Base-by-base conservation (phyloP, 2,888 invertebrate genomes). In the Merodon equestris region DNA sequence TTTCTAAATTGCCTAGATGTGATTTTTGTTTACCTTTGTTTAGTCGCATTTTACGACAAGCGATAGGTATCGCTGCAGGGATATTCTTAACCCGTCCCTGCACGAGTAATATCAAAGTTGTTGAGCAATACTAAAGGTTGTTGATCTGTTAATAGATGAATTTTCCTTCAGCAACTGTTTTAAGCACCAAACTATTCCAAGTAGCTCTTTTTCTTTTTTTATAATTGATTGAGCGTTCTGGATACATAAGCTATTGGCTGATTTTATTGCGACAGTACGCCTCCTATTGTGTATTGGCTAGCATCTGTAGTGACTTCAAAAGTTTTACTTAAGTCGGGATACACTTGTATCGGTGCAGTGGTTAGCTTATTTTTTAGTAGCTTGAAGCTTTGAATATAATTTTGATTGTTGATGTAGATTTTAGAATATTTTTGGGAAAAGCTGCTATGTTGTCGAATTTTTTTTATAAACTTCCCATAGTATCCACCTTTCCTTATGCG, bases 141-240 rank as follows among this genome's bases (percentile, higher is more conserved):
- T n/a, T n/a, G n/a, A n/a, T n/a, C n/a, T n/a, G n/a, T n/a, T n/a
- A n/a, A n/a, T n/a, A n/a, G n/a, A n/a, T n/a, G n/a, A n/a, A n/a
- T n/a, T n/a, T n/a, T n/a, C n/a, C n/a, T n/a, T n/a, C n/a, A n/a
- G n/a, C n/a, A n/a, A n/a, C n/a, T n/a, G n/a, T n/a, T n/a, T n/a
- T n/a, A n/a, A n/a, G n/a, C n/a, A 57, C 54, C 60, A 66, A 45
- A 68, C 60, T 45, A 53, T 53, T 12, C 45, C 40, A 13, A 68
- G 67, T 10, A 73, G 40, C 9, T 66, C 45, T 27, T 66, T 73
- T 57, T 60, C 71, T 27, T 66, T 73, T 57, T 60, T 63, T 12
- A 64, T 64, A 9, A 47, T 58, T 73, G 18, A 5, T 73, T 73
- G 0, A 66, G 42, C 0, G 73, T 73, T 5, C 64, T 17, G 12